These are phyloP conservation scores for Callosobruchus maculatus DNA, from an alignment of 2,888 invertebrate species.

Conservation along the genomic window DNA sequence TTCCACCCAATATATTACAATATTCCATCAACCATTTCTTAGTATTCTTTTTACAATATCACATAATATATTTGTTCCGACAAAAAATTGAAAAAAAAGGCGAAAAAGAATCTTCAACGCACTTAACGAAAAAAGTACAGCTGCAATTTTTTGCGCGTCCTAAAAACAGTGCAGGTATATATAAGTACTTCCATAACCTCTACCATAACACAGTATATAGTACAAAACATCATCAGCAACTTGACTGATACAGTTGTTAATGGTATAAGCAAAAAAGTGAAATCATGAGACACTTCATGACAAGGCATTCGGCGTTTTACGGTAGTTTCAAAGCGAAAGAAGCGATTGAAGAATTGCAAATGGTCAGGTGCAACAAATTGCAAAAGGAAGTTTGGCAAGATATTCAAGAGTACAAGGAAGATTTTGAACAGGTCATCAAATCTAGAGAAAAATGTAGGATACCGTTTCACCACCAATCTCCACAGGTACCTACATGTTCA, in stretches of 20 bases:
- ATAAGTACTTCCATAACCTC: not conserved
- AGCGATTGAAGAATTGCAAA: not conserved
- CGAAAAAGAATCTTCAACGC: too few relatives aligned
- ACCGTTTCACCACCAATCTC: conserved; percentile 39
- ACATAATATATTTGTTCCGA: too few relatives aligned
- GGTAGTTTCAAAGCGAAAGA: conserved; percentile 26
- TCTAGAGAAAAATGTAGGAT: conserved; percentile 37
- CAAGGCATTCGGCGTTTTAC: conserved; percentile 32
- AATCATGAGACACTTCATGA: conserved; percentile 25
- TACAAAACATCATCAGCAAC: not conserved
- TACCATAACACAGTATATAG: not conserved
- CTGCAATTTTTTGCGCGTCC: too few relatives aligned
- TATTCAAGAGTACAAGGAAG: conserved; percentile 39
- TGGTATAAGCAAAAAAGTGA: not conserved
- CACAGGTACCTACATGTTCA: conserved; percentile 32
- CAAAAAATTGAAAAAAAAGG: too few relatives aligned
- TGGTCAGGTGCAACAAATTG: conserved; percentile 21
- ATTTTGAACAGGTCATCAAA: conserved; percentile 37
- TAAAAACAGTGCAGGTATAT: too few relatives aligned
- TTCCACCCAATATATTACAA: too few relatives aligned
- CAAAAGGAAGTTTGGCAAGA: conserved; percentile 35
- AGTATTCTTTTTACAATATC: too few relatives aligned
- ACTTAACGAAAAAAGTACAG: too few relatives aligned
- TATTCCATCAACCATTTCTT: too few relatives aligned
- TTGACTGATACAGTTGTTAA: not conserved